Base-by-base conservation (phyloP, 2,888 invertebrate species). In the Drosophila aldrichi region DNA sequence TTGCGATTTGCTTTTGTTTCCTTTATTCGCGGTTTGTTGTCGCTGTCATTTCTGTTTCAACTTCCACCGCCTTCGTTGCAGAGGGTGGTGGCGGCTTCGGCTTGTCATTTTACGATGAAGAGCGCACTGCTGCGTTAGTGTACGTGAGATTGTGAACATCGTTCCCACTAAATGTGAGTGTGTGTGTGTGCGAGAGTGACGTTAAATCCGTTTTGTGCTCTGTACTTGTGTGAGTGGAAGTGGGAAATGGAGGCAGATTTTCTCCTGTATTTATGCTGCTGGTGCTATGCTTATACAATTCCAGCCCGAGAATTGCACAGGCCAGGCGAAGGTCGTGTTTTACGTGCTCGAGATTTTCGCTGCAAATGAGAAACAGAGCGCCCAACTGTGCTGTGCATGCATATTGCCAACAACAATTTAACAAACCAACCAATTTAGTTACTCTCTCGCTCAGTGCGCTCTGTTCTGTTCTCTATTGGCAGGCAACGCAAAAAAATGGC, bases 1-100 rank as follows among this genome's bases (percentile, higher is more conserved):
- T 87, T 65, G 79, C 73, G 58, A 84, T 85, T 86, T 70, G 70
- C 88, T 86, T 86, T 88, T 81, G 85, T 74, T 86, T 88, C 88
- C 86, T 88, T 88, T 82, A 80, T 88, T 77, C 77, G 82, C 63
- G 75, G 78, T 82, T 87, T 79, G 79, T 79, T 79, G 79, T 79
- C 79, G 79, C 76, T 79, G 79, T 79, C 76, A 70, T 73, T 75
- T 66, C 59, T 76, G 59, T 79, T 63, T 77, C 63, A 64, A 67
- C 62, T 68, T 67, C 67, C 52, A 74, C 74, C 64, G 76, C 73
- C 62, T 83, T 81, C 78, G 75, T 57, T 74, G 73, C 68, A 74
- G 82, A 82, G 77, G 82, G 82, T 82, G 82, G 82, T 80, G 78
- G 77, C 75, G 66, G 74, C 69, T 71, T 74, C 64, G 75, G 72